phyloP scores from a whole-genome alignment of 2,797 vertebrate genomes.

The Ceryle rudis region DNA sequence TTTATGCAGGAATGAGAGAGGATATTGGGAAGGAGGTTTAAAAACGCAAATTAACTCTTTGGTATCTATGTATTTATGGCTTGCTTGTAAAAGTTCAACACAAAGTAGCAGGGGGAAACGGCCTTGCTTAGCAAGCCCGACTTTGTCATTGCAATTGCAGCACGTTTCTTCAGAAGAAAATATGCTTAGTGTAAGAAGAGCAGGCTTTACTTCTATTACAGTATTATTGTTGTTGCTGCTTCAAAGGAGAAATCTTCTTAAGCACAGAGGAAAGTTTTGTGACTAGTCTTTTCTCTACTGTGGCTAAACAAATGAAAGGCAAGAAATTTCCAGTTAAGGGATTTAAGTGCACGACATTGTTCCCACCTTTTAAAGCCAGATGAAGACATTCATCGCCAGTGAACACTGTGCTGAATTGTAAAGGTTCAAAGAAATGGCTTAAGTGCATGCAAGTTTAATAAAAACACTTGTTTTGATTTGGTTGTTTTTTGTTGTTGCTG shows the following conservation, averaged over 20 bases:
- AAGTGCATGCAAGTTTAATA: slow-evolving; percentile 46
- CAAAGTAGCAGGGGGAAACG: slow-evolving; percentile 36
- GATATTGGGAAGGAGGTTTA: slow-evolving; percentile 83
- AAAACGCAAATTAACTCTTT: slow-evolving; percentile 86
- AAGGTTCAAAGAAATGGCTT: slow-evolving; percentile 55
- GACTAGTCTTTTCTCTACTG: slow-evolving; percentile 73
- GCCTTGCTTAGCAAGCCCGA: slow-evolving; percentile 47
- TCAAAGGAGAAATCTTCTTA: slow-evolving; percentile 74
- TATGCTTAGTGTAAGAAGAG: slow-evolving; percentile 57
- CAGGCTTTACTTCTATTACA: slow-evolving; percentile 75
- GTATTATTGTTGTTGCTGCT: slow-evolving; percentile 68
- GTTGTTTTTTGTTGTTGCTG: background rate
- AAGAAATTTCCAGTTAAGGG: slow-evolving; percentile 65
- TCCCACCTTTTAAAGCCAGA: slow-evolving; percentile 69
- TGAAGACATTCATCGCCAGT: slow-evolving; percentile 58
- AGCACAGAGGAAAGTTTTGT: slow-evolving; percentile 73
- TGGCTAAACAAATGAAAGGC: slow-evolving; percentile 79
- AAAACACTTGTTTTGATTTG: slow-evolving; percentile 51
- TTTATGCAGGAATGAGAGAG: slow-evolving; percentile 85
- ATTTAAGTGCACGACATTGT: slow-evolving; percentile 70
- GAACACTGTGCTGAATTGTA: slow-evolving; percentile 5
- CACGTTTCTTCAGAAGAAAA: slow-evolving; percentile 67
- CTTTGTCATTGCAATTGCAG: slow-evolving; percentile 37
- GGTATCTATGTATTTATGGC: slow-evolving; percentile 78
- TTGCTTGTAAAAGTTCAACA: slow-evolving; percentile 67